Evolutionary conservation across 1,140 invertebrate genomes (phyloP), one percentile per base, ranked within the genome.

Genomic region (Globodera ellingtonae): DNA sequence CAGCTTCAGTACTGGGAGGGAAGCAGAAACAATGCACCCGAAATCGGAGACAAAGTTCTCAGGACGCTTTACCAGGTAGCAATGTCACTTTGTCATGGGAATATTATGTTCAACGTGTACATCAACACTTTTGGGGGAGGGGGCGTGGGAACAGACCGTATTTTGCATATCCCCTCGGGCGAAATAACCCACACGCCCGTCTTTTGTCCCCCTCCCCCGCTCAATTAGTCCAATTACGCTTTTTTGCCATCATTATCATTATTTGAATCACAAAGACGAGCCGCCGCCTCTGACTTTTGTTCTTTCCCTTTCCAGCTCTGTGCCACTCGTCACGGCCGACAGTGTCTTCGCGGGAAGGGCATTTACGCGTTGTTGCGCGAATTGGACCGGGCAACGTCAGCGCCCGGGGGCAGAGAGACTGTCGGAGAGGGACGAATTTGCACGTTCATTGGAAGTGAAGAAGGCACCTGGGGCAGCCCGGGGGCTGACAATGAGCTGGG

Each of bases 291-390:
- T 8, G 4, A 56, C 7, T 70, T 77, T 62, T 77, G 21, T 50
- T 79, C 24, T 79, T 59, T 44, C 44, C 44, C 13, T 35, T 47
- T 84, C n/a, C 50, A 82, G 81, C 65, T 82, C 21, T 82, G 81
- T 72, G 81, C 81, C 48, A 82, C 81, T 47, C 82, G 72, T 76
- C 35, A 69, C 13, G 81, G 81, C 48, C 71, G 81, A 71, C 48
- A 72, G 24, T 70, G 56, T 6, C 50, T 82, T n/a, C 81, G 81
- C 4, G 44, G 52, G 21, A 80, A 82, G 59, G 81, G 72, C 46
- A 59, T 82, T 69, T 82, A 82, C 47, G 67, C 81, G 9, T 66
- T 82, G n/a, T 35, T 82, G 50, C 82, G 81, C 18, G 81, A 82
- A 81, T 47, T 82, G 59, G 81, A 82, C 59, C 84, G 69, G 21